Conservation (phyloP, 2,113 vertebrate genomes). For the Clarias macrocephalus region DNA sequence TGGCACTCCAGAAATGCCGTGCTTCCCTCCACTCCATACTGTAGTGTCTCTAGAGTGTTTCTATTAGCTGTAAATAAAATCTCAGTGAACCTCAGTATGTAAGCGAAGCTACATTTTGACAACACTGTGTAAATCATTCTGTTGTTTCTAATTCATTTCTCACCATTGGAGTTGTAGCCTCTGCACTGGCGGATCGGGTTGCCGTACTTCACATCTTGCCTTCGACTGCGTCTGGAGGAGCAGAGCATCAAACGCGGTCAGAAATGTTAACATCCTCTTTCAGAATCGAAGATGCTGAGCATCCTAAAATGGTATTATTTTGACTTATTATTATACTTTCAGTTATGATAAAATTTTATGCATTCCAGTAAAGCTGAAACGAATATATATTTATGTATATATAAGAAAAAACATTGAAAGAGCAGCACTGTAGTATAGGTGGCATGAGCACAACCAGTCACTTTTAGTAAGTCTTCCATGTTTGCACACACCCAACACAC, state of each 20-base stretch:
- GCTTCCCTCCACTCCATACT: slow-evolving; percentile 94
- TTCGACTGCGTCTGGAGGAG: slow-evolving; percentile 75
- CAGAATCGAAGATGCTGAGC: not conserved
- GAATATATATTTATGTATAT: not conserved
- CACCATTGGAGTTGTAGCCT: slow-evolving; percentile 82
- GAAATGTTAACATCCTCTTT: slow-evolving; percentile 36
- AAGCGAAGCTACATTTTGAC: not conserved
- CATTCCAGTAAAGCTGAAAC: not conserved
- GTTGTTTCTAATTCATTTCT: slow-evolving; percentile 40
- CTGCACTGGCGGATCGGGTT: slow-evolving; percentile 83
- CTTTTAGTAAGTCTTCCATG: not conserved
- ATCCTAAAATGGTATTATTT: not conserved
- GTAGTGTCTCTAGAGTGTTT: slow-evolving; percentile 85
- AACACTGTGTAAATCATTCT: not conserved
- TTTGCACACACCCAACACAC: not conserved
- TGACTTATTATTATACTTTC: too few relatives aligned
- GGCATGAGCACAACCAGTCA: not conserved
- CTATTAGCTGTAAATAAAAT: slow-evolving; percentile 81
- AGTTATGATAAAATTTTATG: not conserved
- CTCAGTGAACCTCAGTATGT: not conserved
- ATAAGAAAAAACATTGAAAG: not conserved
- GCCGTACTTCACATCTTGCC: slow-evolving; percentile 82
- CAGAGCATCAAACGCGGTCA: slow-evolving; percentile 54
- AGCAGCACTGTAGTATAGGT: not conserved
- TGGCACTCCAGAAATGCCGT: slow-evolving; percentile 95